Conservation (phyloP, 2,113 vertebrate genomes). For the Cyanoderma ruficeps region DNA sequence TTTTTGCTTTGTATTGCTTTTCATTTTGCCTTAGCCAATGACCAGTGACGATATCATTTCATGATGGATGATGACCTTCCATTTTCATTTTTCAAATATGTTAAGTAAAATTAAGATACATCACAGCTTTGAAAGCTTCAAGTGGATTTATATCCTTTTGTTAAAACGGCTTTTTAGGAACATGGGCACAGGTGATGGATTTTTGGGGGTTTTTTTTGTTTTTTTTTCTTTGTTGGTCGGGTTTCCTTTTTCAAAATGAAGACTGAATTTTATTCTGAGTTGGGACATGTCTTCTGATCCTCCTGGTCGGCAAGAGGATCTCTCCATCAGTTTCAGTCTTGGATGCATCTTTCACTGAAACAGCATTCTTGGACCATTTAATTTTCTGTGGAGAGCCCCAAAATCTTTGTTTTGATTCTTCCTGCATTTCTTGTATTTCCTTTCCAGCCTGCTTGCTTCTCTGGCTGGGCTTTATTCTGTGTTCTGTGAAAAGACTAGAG, state of each 20-base stretch:
- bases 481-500: background rate
- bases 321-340: background rate
- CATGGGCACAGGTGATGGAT: background rate
- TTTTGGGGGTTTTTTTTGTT: background rate
- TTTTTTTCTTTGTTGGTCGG: background rate
- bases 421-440: background rate
- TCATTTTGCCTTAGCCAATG: background rate
- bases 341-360: background rate
- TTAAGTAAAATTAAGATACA: background rate
- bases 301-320: background rate
- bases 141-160: background rate
- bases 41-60: background rate
- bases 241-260: background rate
- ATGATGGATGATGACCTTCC: background rate
- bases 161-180: background rate
- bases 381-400: background rate
- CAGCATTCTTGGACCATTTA: background rate
- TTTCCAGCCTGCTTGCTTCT: constrained; percentile 16
- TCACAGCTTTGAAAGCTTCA: background rate
- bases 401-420: background rate
- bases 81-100: background rate
- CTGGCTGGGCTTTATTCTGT: constrained; percentile 15
- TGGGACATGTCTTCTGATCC: constrained; percentile 3
- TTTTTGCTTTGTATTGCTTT: background rate
- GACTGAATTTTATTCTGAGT: background rate